phyloP scores from a whole-genome alignment of 1,140 invertebrate genomes.

The Trichonephila clavipes region DNA sequence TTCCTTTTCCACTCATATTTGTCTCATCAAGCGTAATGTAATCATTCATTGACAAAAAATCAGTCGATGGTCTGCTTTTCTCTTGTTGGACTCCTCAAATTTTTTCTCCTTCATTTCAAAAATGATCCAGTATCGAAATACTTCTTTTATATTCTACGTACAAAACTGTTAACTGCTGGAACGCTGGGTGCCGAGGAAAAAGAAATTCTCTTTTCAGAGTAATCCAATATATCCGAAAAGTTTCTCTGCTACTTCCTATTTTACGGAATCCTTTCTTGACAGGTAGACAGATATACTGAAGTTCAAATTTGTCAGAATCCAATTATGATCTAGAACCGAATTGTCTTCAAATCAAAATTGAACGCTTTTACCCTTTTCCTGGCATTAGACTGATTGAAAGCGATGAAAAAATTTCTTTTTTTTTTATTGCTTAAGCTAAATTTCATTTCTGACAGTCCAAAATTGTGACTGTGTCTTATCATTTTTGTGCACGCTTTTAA shows the following conservation, averaged over 20 bases:
- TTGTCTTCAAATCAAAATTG: conserved; percentile 61
- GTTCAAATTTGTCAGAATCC: conserved; percentile 53
- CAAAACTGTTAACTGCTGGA: neutral
- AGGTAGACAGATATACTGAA: conserved; percentile 40
- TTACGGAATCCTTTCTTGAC: conserved; percentile 23
- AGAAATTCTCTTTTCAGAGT: conserved; percentile 7
- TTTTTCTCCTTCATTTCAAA: neutral
- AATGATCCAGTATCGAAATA: neutral
- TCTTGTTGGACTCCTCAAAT: neutral
- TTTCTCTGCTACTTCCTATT: neutral
- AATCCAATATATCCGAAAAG: conserved; percentile 40
- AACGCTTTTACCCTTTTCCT: conserved; percentile 34
- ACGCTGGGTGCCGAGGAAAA: neutral
- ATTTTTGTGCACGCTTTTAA: neutral
- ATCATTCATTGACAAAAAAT: conserved; percentile 3
- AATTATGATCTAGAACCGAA: conserved; percentile 45
- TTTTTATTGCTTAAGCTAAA: neutral
- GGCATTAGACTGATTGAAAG: conserved; percentile 39
- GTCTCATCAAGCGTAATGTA: neutral
- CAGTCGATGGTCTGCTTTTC: neutral
- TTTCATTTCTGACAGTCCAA: neutral
- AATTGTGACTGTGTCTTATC: neutral
- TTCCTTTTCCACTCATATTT: neutral
- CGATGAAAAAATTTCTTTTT: neutral
- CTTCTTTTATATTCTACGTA: neutral